A percentile compares a stretch with the other conserved stretches of the same genome.
phyloP scores from a whole-genome alignment of 2,888 invertebrate genomes.

The Eucera pruinosa region DNA sequence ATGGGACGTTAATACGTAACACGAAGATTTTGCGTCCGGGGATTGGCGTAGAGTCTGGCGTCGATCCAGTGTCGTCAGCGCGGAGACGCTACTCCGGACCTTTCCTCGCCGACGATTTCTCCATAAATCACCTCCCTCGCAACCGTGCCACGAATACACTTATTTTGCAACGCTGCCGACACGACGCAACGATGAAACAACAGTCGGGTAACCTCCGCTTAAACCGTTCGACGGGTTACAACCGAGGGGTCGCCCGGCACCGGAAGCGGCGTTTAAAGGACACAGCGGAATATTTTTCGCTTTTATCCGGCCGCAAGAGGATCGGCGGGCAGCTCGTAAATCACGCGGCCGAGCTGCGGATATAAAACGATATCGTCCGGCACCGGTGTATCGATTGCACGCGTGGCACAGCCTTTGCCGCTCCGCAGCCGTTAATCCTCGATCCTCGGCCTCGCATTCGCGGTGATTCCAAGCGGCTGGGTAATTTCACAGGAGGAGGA shows the following conservation, averaged over 20 bases:
- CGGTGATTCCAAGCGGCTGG: neutral
- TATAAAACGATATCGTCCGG: conserved; percentile 4
- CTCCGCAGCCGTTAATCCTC: conserved; percentile 37
- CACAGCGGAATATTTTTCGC: neutral
- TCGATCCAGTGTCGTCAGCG: conserved; percentile 66
- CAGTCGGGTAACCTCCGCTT: no score
- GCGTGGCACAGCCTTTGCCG: conserved; percentile 10
- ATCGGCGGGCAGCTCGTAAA: conserved; percentile 3
- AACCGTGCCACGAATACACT: conserved; percentile 56
- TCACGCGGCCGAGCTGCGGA: conserved; percentile 1
- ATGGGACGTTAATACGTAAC: conserved; percentile 37
- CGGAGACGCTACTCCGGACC: conserved; percentile 23
- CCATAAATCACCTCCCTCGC: conserved; percentile 70
- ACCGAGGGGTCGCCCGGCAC: neutral
- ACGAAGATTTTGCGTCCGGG: conserved; percentile 57
- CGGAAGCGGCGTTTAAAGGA: neutral
- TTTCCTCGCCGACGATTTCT: conserved; percentile 39
- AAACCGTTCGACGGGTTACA: no score
- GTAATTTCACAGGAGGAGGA: conserved; percentile 1
- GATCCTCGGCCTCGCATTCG: conserved; percentile 38
- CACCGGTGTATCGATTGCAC: conserved; percentile 40
- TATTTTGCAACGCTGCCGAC: neutral
- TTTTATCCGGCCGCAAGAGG: neutral
- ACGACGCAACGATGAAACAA: neutral
- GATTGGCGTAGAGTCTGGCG: conserved; percentile 75